Conservation (phyloP, 2,797 vertebrate genomes). For the Arnoldichthys spilopterus region DNA sequence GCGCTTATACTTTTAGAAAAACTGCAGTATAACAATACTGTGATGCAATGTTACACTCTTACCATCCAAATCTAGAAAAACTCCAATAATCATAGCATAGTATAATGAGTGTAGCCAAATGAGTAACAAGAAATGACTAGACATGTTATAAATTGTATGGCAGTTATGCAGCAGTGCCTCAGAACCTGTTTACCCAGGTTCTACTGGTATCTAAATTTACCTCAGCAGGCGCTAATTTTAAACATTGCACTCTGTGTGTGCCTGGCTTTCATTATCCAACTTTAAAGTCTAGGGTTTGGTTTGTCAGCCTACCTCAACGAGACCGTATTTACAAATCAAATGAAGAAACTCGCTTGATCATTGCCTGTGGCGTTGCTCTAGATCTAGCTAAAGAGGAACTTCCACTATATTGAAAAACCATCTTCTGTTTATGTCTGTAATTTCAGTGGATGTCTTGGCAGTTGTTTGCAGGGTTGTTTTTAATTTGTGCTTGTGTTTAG, state of each 20-base stretch:
- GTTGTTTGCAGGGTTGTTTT: not conserved
- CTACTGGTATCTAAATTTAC: not conserved
- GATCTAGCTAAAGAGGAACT: not conserved
- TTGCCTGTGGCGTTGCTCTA: not conserved
- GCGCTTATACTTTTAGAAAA: no score
- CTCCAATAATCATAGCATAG: no score
- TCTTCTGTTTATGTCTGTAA: not conserved
- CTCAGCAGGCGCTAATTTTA: not conserved
- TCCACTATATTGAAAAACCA: not conserved
- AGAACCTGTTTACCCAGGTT: not conserved
- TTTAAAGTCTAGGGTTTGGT: not conserved
- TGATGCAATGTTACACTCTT: no score
- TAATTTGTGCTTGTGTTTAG: not conserved
- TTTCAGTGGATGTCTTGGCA: not conserved
- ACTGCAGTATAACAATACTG: no score
- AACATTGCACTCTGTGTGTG: not conserved
- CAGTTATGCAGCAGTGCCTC: not conserved
- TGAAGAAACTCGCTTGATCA: not conserved
- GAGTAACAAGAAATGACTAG: no score
- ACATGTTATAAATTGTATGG: no score
- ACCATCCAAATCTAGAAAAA: no score
- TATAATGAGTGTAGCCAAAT: no score
- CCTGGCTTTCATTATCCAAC: no score
- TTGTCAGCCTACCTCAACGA: not conserved
- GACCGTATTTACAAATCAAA: not conserved